Base-by-base conservation (phyloP, 2,888 invertebrate genomes). In the Mactromeris polynyma region DNA sequence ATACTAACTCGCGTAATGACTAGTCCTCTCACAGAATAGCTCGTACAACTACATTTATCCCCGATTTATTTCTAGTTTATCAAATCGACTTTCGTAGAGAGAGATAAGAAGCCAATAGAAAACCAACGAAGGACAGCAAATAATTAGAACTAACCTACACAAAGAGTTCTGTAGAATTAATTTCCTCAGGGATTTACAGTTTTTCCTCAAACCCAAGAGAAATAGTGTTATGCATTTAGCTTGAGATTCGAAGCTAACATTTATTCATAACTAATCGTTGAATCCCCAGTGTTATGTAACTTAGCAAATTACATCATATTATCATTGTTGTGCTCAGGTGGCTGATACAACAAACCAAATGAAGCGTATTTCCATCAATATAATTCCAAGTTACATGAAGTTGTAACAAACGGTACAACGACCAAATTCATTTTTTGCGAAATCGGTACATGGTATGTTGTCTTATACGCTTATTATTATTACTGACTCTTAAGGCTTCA, bases 41-140 rank as follows among this genome's bases (percentile, higher is more conserved):
- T 36, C 73, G 11, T 36, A 33, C 33, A 33, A 73, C 31, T 36
- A 73, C 36, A 33, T 33, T 73, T 73, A 73, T 73, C 73, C 36
- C 17, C 31, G 73, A 73, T 73, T 73, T 73, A 73, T 73, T 26
- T 73, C 73, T 33, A 36, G 33, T 73, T 73, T 73, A 73, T 73
- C 73, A 73, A 73, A 73, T 33, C 73, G 14, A 73, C 73, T 73
- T 73, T 33, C 73, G 73, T 73, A 73, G 33, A 33, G 33, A 33
- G 33, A 73, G 31, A 73, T 73, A 73, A 73, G 73, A 73, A 73
- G 73, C 73, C 73, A 73, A 73, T 73, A 33, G 31, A 73, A 73
- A 33, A 73, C 14, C 73, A 73, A 33, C 31, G 36, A 73, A 73
- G 73, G 73, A 73, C 73, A 33, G 36, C 33, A 36, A 73, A 33